These are phyloP conservation scores for Stegodyphus dumicola DNA, from an alignment of 1,140 invertebrate genomes.

Conservation along the genomic window DNA sequence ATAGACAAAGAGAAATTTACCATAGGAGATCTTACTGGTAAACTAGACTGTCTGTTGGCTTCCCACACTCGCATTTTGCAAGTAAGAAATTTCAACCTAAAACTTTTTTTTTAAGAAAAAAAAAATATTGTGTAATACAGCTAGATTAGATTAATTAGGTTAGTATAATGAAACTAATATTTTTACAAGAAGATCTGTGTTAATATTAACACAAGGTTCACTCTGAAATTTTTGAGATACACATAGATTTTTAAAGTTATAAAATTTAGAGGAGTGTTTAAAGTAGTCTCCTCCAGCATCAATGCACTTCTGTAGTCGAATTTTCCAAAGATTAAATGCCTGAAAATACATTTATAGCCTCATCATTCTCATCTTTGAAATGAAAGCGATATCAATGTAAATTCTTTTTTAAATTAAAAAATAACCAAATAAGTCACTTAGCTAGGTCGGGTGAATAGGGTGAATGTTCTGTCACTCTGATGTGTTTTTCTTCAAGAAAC, in stretches of 20 bases:
- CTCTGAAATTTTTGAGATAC: background rate
- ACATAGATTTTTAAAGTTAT: background rate
- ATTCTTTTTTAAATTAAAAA: background rate
- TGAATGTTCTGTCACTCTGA: background rate
- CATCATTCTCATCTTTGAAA: background rate
- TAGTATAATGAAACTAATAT: too few species aligned
- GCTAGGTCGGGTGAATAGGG: background rate
- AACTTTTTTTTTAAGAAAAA: too few species aligned
- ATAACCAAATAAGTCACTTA: background rate
- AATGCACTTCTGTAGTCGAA: background rate
- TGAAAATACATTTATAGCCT: background rate
- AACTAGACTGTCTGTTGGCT: conserved; percentile 72
- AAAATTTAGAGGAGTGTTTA: background rate
- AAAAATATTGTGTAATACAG: too few species aligned
- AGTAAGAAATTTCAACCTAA: conserved; percentile 4
- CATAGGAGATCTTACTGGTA: conserved; percentile 68
- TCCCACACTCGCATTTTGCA: conserved; percentile 76
- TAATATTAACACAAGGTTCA: background rate
- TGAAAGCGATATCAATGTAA: background rate
- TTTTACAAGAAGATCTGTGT: too few species aligned
- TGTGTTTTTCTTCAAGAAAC: background rate
- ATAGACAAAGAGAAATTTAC: conserved; percentile 64
- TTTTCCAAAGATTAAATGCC: background rate
- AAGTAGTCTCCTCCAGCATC: background rate
- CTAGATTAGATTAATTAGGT: too few species aligned